These are phyloP conservation scores for Epizoanthus scotinus DNA, from an alignment of 92 coral and sea anemone species.

Conservation along the genomic window DNA sequence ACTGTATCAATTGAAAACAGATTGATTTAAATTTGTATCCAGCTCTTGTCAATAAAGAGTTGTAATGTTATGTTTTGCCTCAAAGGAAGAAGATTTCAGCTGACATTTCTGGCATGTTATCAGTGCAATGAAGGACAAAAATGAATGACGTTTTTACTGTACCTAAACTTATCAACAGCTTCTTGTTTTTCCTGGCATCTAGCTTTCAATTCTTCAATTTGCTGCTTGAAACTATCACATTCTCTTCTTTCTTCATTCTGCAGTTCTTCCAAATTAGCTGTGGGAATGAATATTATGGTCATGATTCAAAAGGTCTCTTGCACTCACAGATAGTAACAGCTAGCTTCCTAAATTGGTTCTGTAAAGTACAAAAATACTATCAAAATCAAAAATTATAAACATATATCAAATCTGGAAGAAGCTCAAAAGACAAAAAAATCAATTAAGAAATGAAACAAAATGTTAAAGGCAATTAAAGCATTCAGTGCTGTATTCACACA, in stretches of 20 bases:
- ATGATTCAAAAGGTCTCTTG: too few relatives aligned
- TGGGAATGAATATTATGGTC: too few relatives aligned
- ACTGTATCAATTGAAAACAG: constrained; percentile 47
- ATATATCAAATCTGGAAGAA: too few relatives aligned
- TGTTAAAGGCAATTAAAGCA: too few relatives aligned
- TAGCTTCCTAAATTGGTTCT: too few relatives aligned
- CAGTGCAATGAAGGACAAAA: too few relatives aligned
- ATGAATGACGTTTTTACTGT: background rate
- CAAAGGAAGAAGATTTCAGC: too few relatives aligned
- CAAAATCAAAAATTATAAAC: too few relatives aligned
- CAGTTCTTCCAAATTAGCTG: constrained; percentile 97
- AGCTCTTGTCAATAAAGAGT: too few relatives aligned
- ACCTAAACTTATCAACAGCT: constrained; percentile 83
- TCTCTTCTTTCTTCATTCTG: constrained; percentile 90
- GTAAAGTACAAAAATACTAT: too few relatives aligned
- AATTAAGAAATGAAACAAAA: background rate
- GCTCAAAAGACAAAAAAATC: too few relatives aligned
- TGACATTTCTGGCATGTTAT: background rate
- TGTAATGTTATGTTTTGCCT: background rate
- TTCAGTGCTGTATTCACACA: background rate
- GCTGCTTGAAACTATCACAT: constrained; percentile 82
- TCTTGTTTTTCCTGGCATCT: constrained; percentile 89
- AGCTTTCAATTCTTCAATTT: constrained; percentile 92
- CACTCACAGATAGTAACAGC: too few relatives aligned
- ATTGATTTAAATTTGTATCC: background rate